Evolutionary conservation across 2,797 vertebrate species (phyloP), one percentile per base, ranked within the genome.

Genomic region (Gila robusta): DNA sequence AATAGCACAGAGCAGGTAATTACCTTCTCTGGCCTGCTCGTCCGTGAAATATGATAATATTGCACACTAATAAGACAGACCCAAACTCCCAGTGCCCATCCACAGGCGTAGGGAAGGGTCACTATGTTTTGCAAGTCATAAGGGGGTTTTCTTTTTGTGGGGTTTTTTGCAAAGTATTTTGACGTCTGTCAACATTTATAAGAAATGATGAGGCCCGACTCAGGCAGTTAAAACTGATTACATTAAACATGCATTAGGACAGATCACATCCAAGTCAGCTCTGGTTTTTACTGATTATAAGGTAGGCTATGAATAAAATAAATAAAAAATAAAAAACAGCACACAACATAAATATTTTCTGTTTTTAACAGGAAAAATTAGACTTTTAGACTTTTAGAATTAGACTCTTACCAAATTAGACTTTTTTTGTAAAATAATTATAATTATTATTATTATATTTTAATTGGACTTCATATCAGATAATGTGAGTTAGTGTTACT

Each of bases 11-110:
- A 44, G 71, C 83, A 84, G 90, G 89, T 91, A 91, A 91, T 91
- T 90, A 91, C 89, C 87, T 91, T 87, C 87, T 81, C 86, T 70
- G 80, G 88, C 59, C 83, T 78, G 84, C 81, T 90, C 89, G 49
- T 76, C 81, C 62, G 69, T 91, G 90, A 91, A 91, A 91, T 90
- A 89, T 91, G 88, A 91, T 91, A 90, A 90, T 91, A 89, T 88
- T 89, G 85, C 88, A 88, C 82, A 83, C 83, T 89, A 87, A 91
- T 88, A 91, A 88, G 85, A 88, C 72, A 59, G 87, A 89, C 74
- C 87, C 66, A 82, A 88, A 86, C 76, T 89, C 82, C 74, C 67
- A 85, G 71, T 83, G 82, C 35, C 39, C 16, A 23, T 49, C 26
- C 66, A 62, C 12, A 28, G 77, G 39, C 23, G 2, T 3, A 62